phyloP scores from a whole-genome alignment of 2,113 vertebrate species.

The Elephantulus edwardii region DNA sequence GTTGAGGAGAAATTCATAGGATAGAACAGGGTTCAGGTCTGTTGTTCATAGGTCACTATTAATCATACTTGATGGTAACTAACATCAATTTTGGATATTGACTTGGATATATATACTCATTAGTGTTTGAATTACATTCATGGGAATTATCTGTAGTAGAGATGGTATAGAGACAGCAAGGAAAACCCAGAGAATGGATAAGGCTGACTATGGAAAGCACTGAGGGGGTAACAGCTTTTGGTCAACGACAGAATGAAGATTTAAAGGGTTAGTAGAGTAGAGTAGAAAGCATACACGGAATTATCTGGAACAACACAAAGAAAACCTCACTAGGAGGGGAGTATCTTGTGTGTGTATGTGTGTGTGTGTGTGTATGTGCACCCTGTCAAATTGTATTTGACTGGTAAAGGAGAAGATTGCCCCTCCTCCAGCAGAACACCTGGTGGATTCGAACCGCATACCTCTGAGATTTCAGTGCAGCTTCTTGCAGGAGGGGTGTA shows the following conservation, averaged over 20 bases:
- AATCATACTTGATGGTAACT: background rate
- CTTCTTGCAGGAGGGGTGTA: too few relatives aligned
- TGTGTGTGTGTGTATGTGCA: too few relatives aligned
- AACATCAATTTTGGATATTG: background rate
- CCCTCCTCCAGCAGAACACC: too few relatives aligned
- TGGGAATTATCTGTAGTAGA: background rate
- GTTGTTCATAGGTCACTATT: too few relatives aligned
- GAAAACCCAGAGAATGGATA: background rate
- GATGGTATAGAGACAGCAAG: rapidly evolving
- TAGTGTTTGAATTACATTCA: background rate
- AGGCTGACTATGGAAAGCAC: background rate
- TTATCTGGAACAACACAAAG: background rate
- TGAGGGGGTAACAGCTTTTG: background rate
- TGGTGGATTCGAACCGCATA: too few relatives aligned
- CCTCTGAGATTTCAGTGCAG: too few relatives aligned
- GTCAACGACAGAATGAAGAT: background rate
- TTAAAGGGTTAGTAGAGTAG: background rate
- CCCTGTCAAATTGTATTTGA: too few relatives aligned
- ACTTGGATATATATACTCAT: background rate
- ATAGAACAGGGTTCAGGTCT: too few relatives aligned
- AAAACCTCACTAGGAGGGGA: background rate
- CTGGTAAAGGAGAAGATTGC: too few relatives aligned
- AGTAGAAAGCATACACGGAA: background rate
- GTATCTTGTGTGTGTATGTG: too few relatives aligned
- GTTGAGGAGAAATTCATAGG: too few relatives aligned